Conservation (phyloP, 2,888 invertebrate species). For the Rhimphoctona megacephalus region DNA sequence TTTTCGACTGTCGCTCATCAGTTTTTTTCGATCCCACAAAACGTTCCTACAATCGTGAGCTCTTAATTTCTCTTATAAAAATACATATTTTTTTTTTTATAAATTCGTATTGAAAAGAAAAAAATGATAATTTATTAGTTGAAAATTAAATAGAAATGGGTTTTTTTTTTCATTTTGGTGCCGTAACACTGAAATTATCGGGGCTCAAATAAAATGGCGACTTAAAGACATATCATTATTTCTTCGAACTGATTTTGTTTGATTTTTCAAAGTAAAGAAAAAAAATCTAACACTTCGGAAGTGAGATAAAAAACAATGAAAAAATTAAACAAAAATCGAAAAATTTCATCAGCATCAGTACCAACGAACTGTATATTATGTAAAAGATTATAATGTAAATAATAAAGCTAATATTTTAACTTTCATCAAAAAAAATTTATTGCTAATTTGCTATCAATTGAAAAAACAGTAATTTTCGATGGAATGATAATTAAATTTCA, state of each 20-base stretch:
- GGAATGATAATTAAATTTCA: no score
- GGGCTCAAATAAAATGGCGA: not conserved
- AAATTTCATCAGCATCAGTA: conserved; percentile 49
- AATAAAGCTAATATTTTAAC: conserved; percentile 73
- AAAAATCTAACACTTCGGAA: not conserved
- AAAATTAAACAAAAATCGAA: conserved; percentile 32
- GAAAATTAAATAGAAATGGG: not conserved
- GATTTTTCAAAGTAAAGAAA: not conserved
- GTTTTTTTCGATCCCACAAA: not conserved
- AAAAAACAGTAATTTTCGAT: not conserved
- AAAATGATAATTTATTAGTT: not conserved
- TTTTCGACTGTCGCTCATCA: not conserved
- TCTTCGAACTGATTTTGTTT: not conserved
- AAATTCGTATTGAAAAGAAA: not conserved
- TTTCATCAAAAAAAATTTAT: conserved; percentile 65
- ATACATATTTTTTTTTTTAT: not conserved
- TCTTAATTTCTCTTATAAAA: not conserved
- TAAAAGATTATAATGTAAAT: conserved; percentile 77
- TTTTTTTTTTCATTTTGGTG: not conserved
- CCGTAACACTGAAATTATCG: not conserved
- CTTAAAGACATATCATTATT: not conserved
- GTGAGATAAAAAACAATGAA: conserved; percentile 8
- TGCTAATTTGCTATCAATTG: not conserved
- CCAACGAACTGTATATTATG: conserved; percentile 75
- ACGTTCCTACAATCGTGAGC: not conserved